These are phyloP conservation scores for Ylistrum balloti DNA, from an alignment of 1,140 invertebrate genomes.

Conservation along the genomic window DNA sequence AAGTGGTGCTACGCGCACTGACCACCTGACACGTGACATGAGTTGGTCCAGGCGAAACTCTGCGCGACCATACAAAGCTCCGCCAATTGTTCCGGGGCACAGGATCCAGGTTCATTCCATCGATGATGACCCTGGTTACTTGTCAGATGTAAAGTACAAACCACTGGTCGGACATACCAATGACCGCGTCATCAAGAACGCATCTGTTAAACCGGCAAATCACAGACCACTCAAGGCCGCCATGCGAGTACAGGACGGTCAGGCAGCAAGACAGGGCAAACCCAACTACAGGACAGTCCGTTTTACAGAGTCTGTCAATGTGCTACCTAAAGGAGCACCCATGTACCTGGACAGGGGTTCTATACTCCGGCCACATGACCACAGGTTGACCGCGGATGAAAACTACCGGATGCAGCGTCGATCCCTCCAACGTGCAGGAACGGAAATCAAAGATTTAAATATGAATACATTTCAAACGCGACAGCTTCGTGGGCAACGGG, in stretches of 20 bases:
- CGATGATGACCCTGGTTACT: background rate
- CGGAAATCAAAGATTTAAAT: background rate
- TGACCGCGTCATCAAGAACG: background rate
- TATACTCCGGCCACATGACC: background rate
- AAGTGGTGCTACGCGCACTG: background rate
- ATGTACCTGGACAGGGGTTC: constrained; percentile 12
- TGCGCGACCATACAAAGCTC: background rate
- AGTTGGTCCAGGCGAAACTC: background rate
- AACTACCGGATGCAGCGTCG: background rate
- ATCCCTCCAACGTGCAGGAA: background rate
- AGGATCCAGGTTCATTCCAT: background rate
- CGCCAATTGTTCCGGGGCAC: background rate
- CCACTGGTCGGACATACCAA: constrained; percentile 9
- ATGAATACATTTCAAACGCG: background rate
- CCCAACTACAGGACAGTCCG: constrained; percentile 30
- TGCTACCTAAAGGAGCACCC: background rate
- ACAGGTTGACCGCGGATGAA: background rate
- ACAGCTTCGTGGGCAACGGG: background rate
- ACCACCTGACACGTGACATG: background rate
- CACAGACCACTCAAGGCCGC: background rate
- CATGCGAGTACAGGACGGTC: constrained; percentile 14
- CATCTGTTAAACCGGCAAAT: background rate
- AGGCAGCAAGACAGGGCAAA: background rate
- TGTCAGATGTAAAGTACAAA: background rate
- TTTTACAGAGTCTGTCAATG: constrained; percentile 27